Evolutionary conservation across 2,888 invertebrate species (phyloP), one percentile per base, ranked within the genome.

Genomic region (Epicampocera succincta): DNA sequence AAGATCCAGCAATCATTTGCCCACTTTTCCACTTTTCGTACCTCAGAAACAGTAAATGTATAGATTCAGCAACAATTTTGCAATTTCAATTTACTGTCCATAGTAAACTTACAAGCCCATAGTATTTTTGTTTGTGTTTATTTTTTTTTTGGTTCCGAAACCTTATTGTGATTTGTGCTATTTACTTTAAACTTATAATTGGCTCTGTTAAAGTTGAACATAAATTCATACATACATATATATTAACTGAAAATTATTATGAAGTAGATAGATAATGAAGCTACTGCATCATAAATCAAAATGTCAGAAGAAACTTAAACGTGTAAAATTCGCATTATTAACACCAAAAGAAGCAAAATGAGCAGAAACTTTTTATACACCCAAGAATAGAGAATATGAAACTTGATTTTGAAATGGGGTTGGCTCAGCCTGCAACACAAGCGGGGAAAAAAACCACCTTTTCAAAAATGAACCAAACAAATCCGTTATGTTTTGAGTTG

Each of bases 211-310:
- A 74, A 54, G 19, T 33, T 46, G 21, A 19, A 58, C 19, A 19
- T 12, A 68, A 15, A 48, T 46, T 38, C 15, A 25, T 33, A 46
- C n/a, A 19, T 3, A 73, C 19, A 74, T 38, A 68, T 72, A 69
- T 76, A 50, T 72, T 68, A 77, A 73, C 76, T 68, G 52, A 71
- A 75, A 82, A 78, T 56, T 78, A 82, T 78, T 83, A 80, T 83
- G 81, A 80, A 85, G 83, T 82, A 82, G 84, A 82, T 80, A 83
- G 84, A 83, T 84, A 85, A 85, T 85, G 83, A 85, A 84, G 84
- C 84, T 78, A 69, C 79, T 75, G 75, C 81, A 85, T 82, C 85
- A 84, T 85, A 85, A 85, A 85, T 85, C 85, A 85, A 83, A 84
- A 60, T 85, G 85, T 85, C 84, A 85, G 76, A 84, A 84, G 74